These are phyloP conservation scores for Atopsyche davidsoni DNA, from an alignment of 1,140 invertebrate species.

Conservation along the genomic window DNA sequence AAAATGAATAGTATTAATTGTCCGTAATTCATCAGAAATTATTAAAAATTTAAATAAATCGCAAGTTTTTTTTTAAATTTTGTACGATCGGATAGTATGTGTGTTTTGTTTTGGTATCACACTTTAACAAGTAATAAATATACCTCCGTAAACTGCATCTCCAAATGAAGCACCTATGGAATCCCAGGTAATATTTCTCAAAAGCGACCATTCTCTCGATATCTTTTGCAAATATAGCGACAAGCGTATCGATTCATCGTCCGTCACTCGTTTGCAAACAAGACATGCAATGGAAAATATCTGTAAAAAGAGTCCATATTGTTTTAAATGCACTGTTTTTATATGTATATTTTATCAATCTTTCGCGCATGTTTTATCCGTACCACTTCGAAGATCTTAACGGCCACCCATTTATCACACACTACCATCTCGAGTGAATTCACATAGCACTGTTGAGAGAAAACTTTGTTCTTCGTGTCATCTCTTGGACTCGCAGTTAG, in stretches of 20 bases:
- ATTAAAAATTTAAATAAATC: too few species aligned
- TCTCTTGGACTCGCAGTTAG: conserved; percentile 5
- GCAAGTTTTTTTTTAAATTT: too few species aligned
- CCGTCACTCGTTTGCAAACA: conserved; percentile 60
- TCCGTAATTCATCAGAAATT: too few species aligned
- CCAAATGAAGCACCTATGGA: conserved; percentile 53
- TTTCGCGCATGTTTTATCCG: conserved; percentile 32
- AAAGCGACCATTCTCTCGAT: conserved; percentile 66
- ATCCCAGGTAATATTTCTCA: conserved; percentile 66
- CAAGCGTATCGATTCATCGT: conserved; percentile 62
- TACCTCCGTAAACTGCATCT: conserved; percentile 58
- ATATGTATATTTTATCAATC: too few species aligned
- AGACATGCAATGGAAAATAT: conserved; percentile 60
- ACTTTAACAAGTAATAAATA: conserved; percentile 6
- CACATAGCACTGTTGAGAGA: neutral
- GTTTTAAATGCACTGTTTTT: neutral
- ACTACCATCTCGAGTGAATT: conserved; percentile 36
- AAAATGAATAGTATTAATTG: too few species aligned
- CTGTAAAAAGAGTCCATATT: conserved; percentile 39
- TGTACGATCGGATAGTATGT: too few species aligned
- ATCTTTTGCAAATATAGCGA: conserved; percentile 62
- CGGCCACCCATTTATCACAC: conserved; percentile 49
- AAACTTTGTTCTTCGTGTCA: neutral
- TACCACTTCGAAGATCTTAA: conserved; percentile 49
- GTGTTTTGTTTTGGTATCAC: too few species aligned